Percentiles rank a stretch among this genome's conserved stretches.
phyloP scores from a whole-genome alignment of 2,888 invertebrate genomes.

The Catocala sponsa region DNA sequence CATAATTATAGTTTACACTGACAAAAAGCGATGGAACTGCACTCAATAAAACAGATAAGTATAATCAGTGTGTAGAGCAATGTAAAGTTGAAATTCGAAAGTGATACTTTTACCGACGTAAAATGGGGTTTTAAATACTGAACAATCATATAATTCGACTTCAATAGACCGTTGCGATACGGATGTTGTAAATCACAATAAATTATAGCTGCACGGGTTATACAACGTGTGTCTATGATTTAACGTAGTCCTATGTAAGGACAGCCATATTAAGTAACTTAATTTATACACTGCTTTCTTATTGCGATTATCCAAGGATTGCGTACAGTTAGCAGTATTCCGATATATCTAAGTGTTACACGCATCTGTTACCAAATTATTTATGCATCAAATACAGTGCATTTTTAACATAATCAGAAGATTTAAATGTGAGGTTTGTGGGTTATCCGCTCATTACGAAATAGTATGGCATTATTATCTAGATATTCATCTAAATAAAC shows the following conservation, averaged over 20 bases:
- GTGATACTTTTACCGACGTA: conserved; percentile 13
- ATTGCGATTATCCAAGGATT: conserved; percentile 5
- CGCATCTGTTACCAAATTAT: not conserved
- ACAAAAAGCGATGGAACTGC: conserved; percentile 3
- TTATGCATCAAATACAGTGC: not conserved
- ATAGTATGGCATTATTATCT: no score
- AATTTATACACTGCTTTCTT: conserved; percentile 18
- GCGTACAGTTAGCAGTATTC: conserved; percentile 4
- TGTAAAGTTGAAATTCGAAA: conserved; percentile 17
- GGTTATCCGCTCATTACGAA: no score
- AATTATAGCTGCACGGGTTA: conserved; percentile 25
- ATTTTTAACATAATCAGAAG: not conserved
- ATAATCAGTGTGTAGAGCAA: conserved; percentile 12
- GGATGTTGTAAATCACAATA: conserved; percentile 35
- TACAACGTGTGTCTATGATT: conserved; percentile 19
- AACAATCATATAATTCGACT: conserved; percentile 36
- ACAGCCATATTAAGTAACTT: conserved; percentile 17
- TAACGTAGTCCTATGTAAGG: conserved; percentile 17
- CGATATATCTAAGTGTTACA: not conserved
- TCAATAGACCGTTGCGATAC: conserved; percentile 38
- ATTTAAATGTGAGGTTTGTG: not conserved
- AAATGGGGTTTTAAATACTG: conserved; percentile 19
- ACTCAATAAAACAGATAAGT: conserved; percentile 10
- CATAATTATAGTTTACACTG: conserved; percentile 6
- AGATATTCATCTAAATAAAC: no score